Conservation (phyloP, 2,888 invertebrate species). For the Belgica antarctica region DNA sequence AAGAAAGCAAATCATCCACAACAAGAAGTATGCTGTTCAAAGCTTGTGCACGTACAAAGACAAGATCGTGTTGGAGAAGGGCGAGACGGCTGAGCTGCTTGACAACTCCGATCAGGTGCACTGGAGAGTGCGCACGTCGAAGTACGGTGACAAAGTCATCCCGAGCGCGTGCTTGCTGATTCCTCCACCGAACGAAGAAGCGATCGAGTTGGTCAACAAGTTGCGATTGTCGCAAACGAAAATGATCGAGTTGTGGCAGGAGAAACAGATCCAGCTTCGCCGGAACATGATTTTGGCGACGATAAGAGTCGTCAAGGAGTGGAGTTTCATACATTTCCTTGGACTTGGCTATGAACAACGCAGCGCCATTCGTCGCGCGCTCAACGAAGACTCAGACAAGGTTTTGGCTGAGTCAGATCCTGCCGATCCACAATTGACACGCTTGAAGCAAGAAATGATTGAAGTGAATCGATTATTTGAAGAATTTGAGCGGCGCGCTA, state of each 20-base stretch:
- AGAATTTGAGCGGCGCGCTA: slow-evolving; percentile 83
- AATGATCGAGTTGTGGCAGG: slow-evolving; percentile 88
- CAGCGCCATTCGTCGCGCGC: slow-evolving; percentile 87
- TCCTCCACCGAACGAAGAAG: slow-evolving; percentile 93
- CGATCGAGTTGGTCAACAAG: slow-evolving; percentile 77
- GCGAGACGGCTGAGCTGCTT: slow-evolving; percentile 82
- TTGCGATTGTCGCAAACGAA: slow-evolving; percentile 82
- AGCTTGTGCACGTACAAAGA: slow-evolving; percentile 91
- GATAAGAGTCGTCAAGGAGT: slow-evolving; percentile 90
- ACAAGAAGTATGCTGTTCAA: slow-evolving; percentile 74
- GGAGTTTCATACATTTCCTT: slow-evolving; percentile 86
- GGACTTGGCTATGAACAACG: slow-evolving; percentile 95
- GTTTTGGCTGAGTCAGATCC: slow-evolving; percentile 93
- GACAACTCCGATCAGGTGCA: slow-evolving; percentile 92
- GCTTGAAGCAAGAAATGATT: slow-evolving; percentile 87
- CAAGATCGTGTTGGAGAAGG: slow-evolving; percentile 81
- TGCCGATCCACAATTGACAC: slow-evolving; percentile 85
- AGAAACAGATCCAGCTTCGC: slow-evolving; percentile 89
- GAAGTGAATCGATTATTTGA: slow-evolving; percentile 92
- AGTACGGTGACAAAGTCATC: slow-evolving; percentile 82
- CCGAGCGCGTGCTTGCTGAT: slow-evolving; percentile 92
- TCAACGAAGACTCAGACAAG: slow-evolving; percentile 97
- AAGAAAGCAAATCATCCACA: slow-evolving; percentile 78
- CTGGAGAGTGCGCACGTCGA: slow-evolving; percentile 85
- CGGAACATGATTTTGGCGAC: slow-evolving; percentile 99